Percentiles rank a stretch among this genome's conserved stretches.
Evolutionary conservation across 2,888 invertebrate species (phyloP).

Genomic region (Acrocyrtus sp.): DNA sequence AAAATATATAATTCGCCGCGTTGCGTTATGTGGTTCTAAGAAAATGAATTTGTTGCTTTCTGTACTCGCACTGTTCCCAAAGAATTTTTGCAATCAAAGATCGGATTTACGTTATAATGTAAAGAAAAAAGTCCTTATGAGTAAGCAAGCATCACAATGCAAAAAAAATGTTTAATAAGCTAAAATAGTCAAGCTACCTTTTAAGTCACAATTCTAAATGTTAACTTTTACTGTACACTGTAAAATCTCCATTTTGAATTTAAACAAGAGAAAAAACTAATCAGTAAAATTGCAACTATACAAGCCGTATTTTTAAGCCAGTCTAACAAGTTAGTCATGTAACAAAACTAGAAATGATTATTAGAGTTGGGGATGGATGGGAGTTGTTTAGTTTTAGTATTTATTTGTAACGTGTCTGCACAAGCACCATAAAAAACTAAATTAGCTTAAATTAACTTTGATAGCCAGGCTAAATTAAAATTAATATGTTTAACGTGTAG

Average conservation of each 20-base stretch:
- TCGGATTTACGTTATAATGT: background rate
- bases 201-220: background rate
- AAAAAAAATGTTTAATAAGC: background rate
- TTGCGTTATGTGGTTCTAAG: too few species aligned
- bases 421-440: too few species aligned
- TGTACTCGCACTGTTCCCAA: conserved; percentile 27
- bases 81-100: conserved; percentile 49
- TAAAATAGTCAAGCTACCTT: background rate
- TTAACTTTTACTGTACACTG: background rate
- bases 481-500: too few species aligned
- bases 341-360: too few species aligned
- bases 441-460: too few species aligned
- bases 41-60: background rate
- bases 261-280: conserved; percentile 11
- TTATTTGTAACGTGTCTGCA: too few species aligned
- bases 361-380: too few species aligned
- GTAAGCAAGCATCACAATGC: too few species aligned
- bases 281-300: conserved; percentile 30
- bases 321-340: conserved; percentile 45
- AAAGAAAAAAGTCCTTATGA: background rate
- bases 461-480: too few species aligned
- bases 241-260: background rate
- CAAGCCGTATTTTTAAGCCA: conserved; percentile 44
- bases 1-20: too few species aligned
- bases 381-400: too few species aligned